Conservation (phyloP, 2,797 vertebrate genomes). For the Pterois miles region DNA sequence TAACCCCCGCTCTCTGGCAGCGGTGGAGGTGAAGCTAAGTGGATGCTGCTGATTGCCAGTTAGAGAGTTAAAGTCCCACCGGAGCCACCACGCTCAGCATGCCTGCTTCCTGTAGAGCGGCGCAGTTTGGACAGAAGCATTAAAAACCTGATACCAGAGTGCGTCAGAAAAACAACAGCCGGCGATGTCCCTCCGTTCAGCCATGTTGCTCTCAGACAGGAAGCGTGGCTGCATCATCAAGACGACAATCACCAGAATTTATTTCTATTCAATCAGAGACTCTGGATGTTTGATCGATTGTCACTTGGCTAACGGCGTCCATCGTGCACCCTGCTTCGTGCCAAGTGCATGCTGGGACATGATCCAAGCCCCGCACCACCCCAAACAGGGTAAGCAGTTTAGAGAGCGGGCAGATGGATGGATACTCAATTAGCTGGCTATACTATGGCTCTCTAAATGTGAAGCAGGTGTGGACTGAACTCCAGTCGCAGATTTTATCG, state of each 20-base stretch:
- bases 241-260: too few species aligned
- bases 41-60: slow-evolving; percentile 26
- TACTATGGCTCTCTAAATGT: neutral
- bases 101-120: neutral
- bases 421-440: neutral
- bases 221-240: neutral
- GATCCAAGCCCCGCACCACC: neutral
- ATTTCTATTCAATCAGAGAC: neutral
- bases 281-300: neutral
- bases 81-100: neutral
- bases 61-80: slow-evolving; percentile 23
- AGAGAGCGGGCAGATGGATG: slow-evolving; percentile 4
- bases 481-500: accelerated
- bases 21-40: slow-evolving; percentile 24
- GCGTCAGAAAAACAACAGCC: neutral
- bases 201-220: neutral
- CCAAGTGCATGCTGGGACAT: slow-evolving; percentile 20
- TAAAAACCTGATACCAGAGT: slow-evolving; percentile 3
- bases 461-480: neutral
- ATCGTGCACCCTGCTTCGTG: neutral
- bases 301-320: neutral
- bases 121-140: slow-evolving; percentile 11
- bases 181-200: neutral
- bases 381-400: neutral
- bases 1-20: slow-evolving; percentile 9